Evolutionary conservation across 2,113 vertebrate species (phyloP), one percentile per base, ranked within the genome.

Genomic region (Antennarius striatus): DNA sequence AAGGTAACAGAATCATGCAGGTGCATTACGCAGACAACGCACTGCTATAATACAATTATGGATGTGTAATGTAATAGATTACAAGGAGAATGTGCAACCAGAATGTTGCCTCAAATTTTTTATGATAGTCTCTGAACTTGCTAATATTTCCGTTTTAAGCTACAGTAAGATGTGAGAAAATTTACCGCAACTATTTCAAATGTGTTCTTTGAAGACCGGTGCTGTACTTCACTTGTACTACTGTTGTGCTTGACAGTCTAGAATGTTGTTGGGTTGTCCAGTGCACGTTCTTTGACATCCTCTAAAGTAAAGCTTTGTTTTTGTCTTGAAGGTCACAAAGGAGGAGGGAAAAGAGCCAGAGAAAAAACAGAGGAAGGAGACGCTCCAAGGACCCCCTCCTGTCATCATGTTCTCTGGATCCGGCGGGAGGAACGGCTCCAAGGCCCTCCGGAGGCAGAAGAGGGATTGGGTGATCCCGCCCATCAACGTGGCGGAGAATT

Each of bases 381-480:
- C 86, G 0, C 36, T 83, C 40, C 54, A 45, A 0, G 91, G 69
- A 22, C 87, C 88, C 13, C 92, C 89, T 0, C 87, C 86, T 0
- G 90, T 95, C 87, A 93, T 91, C 1, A 81, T 87, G 79, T 91
- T 95, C 60, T 94, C 94, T 0, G 91, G 93, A 88, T 87, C 91
- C 29, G 87, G 82, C 73, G 90, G 40, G 10, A 93, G 77, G 10
- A 93, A 77, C 64, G 88, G 66, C 3, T 72, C 91, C 13, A 85
- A 72, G 0, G 95, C 95, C 32, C 92, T 97, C 60, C 88, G 92
- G 63, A 86, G 97, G 30, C 97, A 95, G 74, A 99, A 98, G 71
- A 89, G 97, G 39, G 96, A 98, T 91, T 99, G 97, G 97, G 97
- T 99, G 87, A 99, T 99, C 82, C 97, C 97, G 0, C 96, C 97